Evolutionary conservation across 2,113 vertebrate genomes (phyloP).

Genomic region (Toxotes jaculatrix): DNA sequence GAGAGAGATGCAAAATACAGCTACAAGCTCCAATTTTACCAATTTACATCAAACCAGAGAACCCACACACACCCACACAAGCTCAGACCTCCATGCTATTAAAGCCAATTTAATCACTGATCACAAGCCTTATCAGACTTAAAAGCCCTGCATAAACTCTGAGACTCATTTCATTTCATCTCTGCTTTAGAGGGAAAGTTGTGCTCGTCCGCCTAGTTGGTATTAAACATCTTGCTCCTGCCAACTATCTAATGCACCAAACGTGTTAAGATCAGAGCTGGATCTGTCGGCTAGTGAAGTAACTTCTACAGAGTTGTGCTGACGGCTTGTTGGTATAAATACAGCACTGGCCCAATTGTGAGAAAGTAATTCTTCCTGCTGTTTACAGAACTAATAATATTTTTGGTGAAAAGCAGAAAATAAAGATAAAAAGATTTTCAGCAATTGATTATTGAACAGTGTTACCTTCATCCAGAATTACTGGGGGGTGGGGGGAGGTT

Average conservation of each 20-base stretch:
- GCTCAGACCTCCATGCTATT: slow-evolving; percentile 59
- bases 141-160: slow-evolving; percentile 60
- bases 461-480: not conserved
- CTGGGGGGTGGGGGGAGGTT: too few species aligned
- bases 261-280: slow-evolving; percentile 58
- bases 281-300: slow-evolving; percentile 25
- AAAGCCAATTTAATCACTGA: slow-evolving; percentile 70
- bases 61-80: slow-evolving; percentile 26
- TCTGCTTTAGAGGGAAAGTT: slow-evolving; percentile 63
- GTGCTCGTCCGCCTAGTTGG: slow-evolving; percentile 23
- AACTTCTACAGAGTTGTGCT: slow-evolving; percentile 9
- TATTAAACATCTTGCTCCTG: slow-evolving; percentile 60
- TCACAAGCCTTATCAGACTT: slow-evolving; percentile 62
- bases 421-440: not conserved
- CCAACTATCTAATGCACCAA: slow-evolving; percentile 49
- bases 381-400: slow-evolving; percentile 38
- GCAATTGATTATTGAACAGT: not conserved
- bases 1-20: slow-evolving; percentile 6
- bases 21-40: slow-evolving; percentile 68
- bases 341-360: slow-evolving; percentile 5
- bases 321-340: slow-evolving; percentile 36
- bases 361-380: slow-evolving; percentile 38
- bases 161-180: slow-evolving; percentile 65
- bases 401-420: slow-evolving; percentile 15
- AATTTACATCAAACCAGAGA: slow-evolving; percentile 71